These are phyloP conservation scores for Desmodus rotundus DNA, from an alignment of 2,113 vertebrate species.

Conservation along the genomic window DNA sequence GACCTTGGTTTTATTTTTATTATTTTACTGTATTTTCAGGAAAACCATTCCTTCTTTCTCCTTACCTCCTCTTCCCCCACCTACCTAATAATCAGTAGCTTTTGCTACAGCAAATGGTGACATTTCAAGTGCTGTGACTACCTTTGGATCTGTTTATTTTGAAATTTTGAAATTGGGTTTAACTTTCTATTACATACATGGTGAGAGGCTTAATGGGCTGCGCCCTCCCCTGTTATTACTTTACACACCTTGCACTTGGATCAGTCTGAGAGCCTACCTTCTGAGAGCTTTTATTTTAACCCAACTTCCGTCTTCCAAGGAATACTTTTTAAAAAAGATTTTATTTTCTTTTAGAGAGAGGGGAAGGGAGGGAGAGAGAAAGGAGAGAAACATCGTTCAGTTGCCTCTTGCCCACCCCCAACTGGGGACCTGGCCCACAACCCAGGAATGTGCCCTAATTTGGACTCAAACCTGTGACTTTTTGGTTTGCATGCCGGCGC, in stretches of 20 bases:
- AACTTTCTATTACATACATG: background rate
- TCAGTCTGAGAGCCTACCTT: background rate
- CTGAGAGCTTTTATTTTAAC: conserved; percentile 30
- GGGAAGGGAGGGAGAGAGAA: too few relatives aligned
- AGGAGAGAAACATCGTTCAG: too few relatives aligned
- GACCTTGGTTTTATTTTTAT: background rate
- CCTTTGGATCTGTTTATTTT: background rate
- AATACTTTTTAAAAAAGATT: background rate
- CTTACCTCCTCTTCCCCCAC: background rate
- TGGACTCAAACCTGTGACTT: too few relatives aligned
- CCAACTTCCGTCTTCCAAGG: conserved; percentile 14
- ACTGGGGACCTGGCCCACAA: too few relatives aligned
- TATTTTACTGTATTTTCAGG: background rate
- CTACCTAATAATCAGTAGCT: background rate
- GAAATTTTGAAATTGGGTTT: background rate
- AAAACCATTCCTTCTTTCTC: background rate
- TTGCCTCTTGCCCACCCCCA: too few relatives aligned
- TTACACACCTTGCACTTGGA: background rate
- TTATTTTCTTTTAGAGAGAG: too few relatives aligned
- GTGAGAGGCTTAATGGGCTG: background rate
- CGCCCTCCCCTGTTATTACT: background rate
- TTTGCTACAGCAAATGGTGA: background rate
- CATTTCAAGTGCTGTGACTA: background rate
- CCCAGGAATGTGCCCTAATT: too few relatives aligned
- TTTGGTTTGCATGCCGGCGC: too few relatives aligned